Base-by-base conservation (phyloP, 1,140 invertebrate genomes). In the Neotoxoptera formosana region DNA sequence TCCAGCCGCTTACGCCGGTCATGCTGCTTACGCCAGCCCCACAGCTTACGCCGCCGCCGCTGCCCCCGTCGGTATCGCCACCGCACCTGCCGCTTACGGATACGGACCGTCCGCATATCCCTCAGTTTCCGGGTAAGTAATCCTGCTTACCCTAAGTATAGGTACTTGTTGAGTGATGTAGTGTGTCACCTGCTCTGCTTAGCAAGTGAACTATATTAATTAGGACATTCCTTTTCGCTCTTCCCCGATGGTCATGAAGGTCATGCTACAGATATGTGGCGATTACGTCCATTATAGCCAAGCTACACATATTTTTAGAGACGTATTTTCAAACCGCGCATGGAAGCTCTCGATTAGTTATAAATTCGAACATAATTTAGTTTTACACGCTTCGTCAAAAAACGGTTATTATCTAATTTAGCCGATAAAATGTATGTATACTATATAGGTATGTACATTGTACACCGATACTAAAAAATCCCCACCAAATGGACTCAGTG, bases 21-120 rank as follows among this genome's bases (percentile, higher is more conserved):
- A 51, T 14, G 25, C 87, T 30, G 90, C 89, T 45, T 94, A 90
- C 9, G 91, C 83, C 30, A 67, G 30, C 30, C 41, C 53, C 25
- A 53, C 76, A 7, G 92, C 87, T 36, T 81, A 93, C 86, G 93
- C 56, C 45, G 34, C 41, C 20, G 84, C 88, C 30, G 91, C 67
- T 53, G 86, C 56, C 20, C 67, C 51, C n/a, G 84, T 88, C 60
- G 60, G 76, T 30, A n/a, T 83, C 30, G 81, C 94, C 36, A 60
- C 92, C 36, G 94, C 84, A 30, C 83, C 81, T 47, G 48, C 81
- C 14, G 53, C 36, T 60, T 23, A 30, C 21, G 36, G 36, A n/a
- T 90, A 90, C 89, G 53, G 14, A 45, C 56, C 45, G 34, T 25
- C 76, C 56, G 45, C 83, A 47, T 88, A 53, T n/a, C 21, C 41